A percentile compares a stretch with the other conserved stretches of the same genome.
phyloP scores from a whole-genome alignment of 1,140 invertebrate genomes.

The Eriosoma lanigerum region DNA sequence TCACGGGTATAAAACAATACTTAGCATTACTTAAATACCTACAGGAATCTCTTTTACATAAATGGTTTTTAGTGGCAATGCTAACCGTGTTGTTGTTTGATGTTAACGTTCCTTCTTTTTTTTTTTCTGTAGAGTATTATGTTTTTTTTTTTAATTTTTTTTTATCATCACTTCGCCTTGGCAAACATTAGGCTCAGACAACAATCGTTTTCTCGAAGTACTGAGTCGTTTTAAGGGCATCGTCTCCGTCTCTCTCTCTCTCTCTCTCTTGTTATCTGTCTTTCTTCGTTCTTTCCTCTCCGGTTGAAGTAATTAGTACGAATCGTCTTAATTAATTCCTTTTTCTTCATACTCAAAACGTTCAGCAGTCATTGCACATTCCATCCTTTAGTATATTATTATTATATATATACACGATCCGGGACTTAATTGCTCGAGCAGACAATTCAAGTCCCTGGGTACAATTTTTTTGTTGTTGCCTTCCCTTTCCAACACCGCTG shows the following conservation, averaged over 20 bases:
- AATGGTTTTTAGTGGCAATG: background rate
- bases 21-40: conserved; percentile 7
- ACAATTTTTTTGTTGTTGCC: conserved; percentile 31
- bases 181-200: conserved; percentile 12
- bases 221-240: conserved; percentile 4
- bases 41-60: conserved; percentile 16
- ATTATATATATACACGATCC: background rate
- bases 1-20: background rate
- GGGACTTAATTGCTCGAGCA: conserved; percentile 46
- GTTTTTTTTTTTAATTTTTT: background rate
- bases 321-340: conserved; percentile 51
- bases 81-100: background rate
- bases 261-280: background rate
- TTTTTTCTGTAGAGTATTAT: too few species aligned
- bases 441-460: conserved; percentile 2
- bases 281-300: background rate
- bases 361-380: conserved; percentile 28
- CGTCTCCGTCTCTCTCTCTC: background rate
- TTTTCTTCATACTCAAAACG: conserved; percentile 37
- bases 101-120: background rate
- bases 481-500: conserved; percentile 12
- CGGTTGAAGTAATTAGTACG: conserved; percentile 43
- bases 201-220: conserved; percentile 21
- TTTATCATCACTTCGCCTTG: background rate
- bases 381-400: background rate